Base-by-base conservation (phyloP, 2,888 invertebrate species). In the Chrysolina americana region DNA sequence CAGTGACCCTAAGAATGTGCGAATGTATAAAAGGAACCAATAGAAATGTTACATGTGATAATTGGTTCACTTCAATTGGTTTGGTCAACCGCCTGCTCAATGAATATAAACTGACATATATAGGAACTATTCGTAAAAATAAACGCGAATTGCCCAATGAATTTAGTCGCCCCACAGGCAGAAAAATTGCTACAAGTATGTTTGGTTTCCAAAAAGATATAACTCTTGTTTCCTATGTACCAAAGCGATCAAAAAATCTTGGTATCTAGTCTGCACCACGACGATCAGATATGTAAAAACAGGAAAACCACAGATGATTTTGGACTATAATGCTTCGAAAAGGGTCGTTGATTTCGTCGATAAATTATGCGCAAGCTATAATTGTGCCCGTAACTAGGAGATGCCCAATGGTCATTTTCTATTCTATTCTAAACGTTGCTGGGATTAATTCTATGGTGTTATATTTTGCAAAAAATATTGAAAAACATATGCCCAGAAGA, bases 91-190 rank as follows among this genome's bases (percentile, higher is more conserved):
- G 63, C n/a, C 41, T 62, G 41, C 47, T 63, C 17, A 70, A 15
- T 21, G 53, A 80, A 62, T 64, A 78, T 19, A 76, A 78, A 74
- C 76, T 80, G 41, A 82, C 80, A 69, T 73, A 81, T 59, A 73
- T 81, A 63, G 82, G 79, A 65, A 82, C 81, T n/a, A 56, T 82
- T 53, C 78, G 78, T 64, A 81, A 83, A 80, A 82, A 84, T 69
- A 85, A 84, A 79, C 71, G 70, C 48, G 80, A 85, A 70, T 75
- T 85, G 53, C 86, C 85, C 21, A 5, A 59, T 50, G 83, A 83
- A 71, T 84, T 86, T 76, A 69, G 74, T 47, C 79, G 81, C 50
- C 62, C 79, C 64, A 80, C 77, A 72, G 65, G n/a, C n/a, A 76
- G 75, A 62, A 41, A 64, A 59, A 76, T 76, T 44, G 74, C 73